Percentiles rank a stretch among this genome's conserved stretches.
Evolutionary conservation across 2,113 vertebrate species (phyloP).

Genomic region (Capreolus pygargus): DNA sequence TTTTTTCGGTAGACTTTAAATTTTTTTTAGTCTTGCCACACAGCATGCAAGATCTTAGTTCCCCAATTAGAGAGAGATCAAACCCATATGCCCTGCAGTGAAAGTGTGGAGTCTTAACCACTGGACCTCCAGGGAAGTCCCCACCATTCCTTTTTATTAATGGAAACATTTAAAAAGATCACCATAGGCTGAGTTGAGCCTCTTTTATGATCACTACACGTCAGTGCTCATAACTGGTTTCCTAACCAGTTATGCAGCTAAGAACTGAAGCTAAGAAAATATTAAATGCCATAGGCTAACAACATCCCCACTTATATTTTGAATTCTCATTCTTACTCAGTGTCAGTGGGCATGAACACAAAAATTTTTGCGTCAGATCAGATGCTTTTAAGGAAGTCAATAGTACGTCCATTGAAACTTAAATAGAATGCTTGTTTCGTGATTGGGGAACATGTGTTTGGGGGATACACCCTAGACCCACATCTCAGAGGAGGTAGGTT

Average conservation of each 20-base stretch:
- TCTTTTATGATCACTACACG: not conserved
- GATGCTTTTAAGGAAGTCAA: not conserved
- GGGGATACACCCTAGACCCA: not conserved
- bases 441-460: not conserved
- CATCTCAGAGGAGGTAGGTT: not conserved
- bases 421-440: not conserved
- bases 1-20: not conserved
- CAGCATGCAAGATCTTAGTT: not conserved
- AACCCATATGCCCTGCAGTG: not conserved
- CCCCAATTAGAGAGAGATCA: not conserved
- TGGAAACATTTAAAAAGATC: not conserved
- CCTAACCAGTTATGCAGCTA: not conserved
- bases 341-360: not conserved
- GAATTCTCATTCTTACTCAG: not conserved
- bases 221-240: not conserved
- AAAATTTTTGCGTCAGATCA: not conserved
- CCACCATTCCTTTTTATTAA: not conserved
- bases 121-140: not conserved
- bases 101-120: not conserved
- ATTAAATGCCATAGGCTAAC: not conserved
- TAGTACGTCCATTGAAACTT: not conserved
- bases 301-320: not conserved
- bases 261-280: constrained; percentile 7
- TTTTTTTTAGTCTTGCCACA: not conserved
- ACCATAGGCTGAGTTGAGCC: not conserved